Base-by-base conservation (phyloP, 1,140 invertebrate species). In the Galleria mellonella region DNA sequence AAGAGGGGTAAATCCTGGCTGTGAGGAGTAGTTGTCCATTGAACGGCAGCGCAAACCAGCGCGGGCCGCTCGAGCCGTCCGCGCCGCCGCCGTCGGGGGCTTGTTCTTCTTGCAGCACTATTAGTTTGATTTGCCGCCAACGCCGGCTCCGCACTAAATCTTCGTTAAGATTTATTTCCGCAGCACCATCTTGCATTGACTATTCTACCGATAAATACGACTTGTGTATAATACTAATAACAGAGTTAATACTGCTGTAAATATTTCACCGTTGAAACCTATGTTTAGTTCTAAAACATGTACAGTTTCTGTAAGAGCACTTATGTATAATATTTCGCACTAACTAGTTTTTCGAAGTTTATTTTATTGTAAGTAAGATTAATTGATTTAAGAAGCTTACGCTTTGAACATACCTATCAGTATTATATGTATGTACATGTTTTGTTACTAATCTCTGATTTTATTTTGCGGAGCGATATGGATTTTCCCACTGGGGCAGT, bases 211-310 rank as follows among this genome's bases (percentile, higher is more conserved):
- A 78, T 75, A 69, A 72, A 83, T 72, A 73, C 64, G 67, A 81
- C 81, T 65, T 73, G 78, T 87, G 86, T 87, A 87, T 60, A 76
- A 79, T 86, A 81, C 58, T 68, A 71, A 65, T 72, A 67, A 71
- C 69, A 55, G 73, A 83, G 62, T 78, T 61, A 62, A 78, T 73
- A 86, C 81, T 79, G 77, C 77, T 87, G 86, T 87, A 87, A 87
- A 87, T 87, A 87, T 86, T 85, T 85, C 83, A 86, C 83, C 67
- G 71, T 83, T 73, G 65, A 79, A 46, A 77, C 75, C 68, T 83
- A 78, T 83, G 86, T 87, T 87, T 87, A 87, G 86, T 87, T 87
- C 83, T 87, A 87, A 87, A 87, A 87, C 86, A 87, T 87, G 86
- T 87, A 87, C 86, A 87, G 83, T 87, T 87, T 87, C 67, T 69